Percentiles rank a stretch among this genome's conserved stretches.
phyloP scores from a whole-genome alignment of 2,113 vertebrate species.

The Carassius carassius region DNA sequence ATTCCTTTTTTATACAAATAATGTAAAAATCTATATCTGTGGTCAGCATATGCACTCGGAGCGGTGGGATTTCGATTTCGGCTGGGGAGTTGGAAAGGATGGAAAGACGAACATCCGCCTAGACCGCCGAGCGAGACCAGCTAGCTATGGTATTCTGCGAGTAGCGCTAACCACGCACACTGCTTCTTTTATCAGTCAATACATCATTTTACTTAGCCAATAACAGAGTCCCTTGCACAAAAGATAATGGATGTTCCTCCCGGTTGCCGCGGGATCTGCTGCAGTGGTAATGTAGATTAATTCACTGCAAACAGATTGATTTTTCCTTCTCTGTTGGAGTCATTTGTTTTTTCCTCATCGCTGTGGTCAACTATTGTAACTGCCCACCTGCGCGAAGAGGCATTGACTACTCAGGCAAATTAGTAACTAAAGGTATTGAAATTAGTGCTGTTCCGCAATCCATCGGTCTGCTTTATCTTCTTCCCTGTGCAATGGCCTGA shows the following conservation, averaged over 20 bases:
- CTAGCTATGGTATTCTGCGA: constrained; percentile 37
- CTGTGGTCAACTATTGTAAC: constrained; percentile 52
- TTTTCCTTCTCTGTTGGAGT: constrained; percentile 54
- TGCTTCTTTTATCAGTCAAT: constrained; percentile 59
- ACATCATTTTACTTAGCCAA: constrained; percentile 63
- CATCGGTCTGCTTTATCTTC: neutral
- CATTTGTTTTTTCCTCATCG: constrained; percentile 56
- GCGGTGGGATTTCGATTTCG: constrained; percentile 45
- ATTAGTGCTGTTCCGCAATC: constrained; percentile 25
- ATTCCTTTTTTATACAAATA: constrained; percentile 54
- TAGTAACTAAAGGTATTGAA: constrained; percentile 43
- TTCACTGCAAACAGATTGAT: constrained; percentile 63
- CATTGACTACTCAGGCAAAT: constrained; percentile 43
- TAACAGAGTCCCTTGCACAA: constrained; percentile 58
- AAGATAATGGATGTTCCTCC: constrained; percentile 63
- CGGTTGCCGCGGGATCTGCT: constrained; percentile 51
- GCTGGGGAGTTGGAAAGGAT: constrained; percentile 23
- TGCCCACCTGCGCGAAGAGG: constrained; percentile 48
- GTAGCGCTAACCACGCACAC: constrained; percentile 40
- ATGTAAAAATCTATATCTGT: constrained; percentile 55
- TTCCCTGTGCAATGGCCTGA: neutral
- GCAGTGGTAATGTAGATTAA: constrained; percentile 63
- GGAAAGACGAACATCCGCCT: constrained; percentile 8
- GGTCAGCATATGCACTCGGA: constrained; percentile 49
- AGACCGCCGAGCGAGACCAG: neutral